Evolutionary conservation across 2,797 vertebrate genomes (phyloP), one percentile per base, ranked within the genome.

Genomic region (Simalia tracyae): DNA sequence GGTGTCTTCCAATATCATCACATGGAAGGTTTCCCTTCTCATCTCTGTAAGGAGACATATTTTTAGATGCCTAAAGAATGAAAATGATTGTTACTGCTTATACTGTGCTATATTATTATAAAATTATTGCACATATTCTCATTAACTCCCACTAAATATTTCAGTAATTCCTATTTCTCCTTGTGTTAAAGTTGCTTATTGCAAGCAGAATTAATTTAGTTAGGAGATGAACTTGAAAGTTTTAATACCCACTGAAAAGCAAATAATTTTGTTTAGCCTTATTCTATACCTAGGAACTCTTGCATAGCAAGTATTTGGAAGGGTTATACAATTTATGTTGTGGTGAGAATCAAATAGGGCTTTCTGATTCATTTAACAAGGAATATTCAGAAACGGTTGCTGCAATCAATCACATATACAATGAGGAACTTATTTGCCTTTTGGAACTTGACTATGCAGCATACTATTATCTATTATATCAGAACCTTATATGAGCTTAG

Each of bases 21-120:
- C 97, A 98, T 1, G 98, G 98, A 93, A 99, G 96, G 95, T 98
- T 98, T 93, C 98, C 98, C 90, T 99, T 98, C 95, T 99, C 99
- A 93, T 99, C 99, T 97, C 99, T 99, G 96, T 8, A 93, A 88
- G 60, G 64, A 81, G 4, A 59, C 31, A 19, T n/a, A 94, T 60
- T 4, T 0, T 60, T 93, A 91, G 84, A 93, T 84, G 8, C 8
- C 84, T 86, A 1, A 1, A 46, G 19, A 81, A 36, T 24, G 57
- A 85, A 26, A 88, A 6, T 36, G 24, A 60, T 63, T 64, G 1
- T 56, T 63, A 91, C 28, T 56, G 81, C 31, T 92, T 84, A 89
- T 3, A 84, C 36, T 91, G 11, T 1, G 0, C 14, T 4, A 0
- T 3, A 57, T 6, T 5, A 36, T 31, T 46, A 26, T 9, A 14